A percentile compares a stretch with the other conserved stretches of the same genome.
These are phyloP conservation scores for Pomatorhinus ruficollis DNA, from an alignment of 2,113 vertebrate species.

Conservation along the genomic window DNA sequence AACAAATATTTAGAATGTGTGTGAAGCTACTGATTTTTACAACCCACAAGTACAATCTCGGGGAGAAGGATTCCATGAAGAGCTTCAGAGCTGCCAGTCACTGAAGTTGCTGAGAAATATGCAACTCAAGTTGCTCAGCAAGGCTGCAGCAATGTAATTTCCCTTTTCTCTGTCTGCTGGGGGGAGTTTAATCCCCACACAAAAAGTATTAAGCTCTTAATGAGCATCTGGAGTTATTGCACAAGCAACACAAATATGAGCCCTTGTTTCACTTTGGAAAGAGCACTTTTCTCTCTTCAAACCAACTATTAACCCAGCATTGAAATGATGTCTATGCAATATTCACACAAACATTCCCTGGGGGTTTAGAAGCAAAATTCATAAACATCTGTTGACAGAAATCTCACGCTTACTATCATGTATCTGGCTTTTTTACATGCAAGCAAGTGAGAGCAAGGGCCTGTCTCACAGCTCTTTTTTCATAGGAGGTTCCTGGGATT, in stretches of 20 bases:
- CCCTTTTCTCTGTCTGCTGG: background rate
- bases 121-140: background rate
- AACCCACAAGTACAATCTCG: background rate
- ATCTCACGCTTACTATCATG: background rate
- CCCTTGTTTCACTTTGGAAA: background rate
- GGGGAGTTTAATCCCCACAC: background rate
- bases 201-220: background rate
- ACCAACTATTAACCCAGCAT: background rate
- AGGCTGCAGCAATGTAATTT: background rate
- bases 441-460: background rate
- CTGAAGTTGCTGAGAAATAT: background rate
- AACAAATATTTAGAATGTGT: background rate
- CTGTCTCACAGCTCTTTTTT: background rate
- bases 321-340: background rate
- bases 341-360: background rate
- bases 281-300: background rate
- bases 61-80: background rate
- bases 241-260: background rate
- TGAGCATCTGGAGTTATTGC: background rate
- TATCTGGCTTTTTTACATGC: background rate
- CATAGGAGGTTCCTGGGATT: background rate
- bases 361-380: background rate
- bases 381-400: constrained; percentile 4
- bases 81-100: background rate
- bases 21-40: background rate